phyloP scores from a whole-genome alignment of 2,888 invertebrate species.

The Drosophila pullipes region DNA sequence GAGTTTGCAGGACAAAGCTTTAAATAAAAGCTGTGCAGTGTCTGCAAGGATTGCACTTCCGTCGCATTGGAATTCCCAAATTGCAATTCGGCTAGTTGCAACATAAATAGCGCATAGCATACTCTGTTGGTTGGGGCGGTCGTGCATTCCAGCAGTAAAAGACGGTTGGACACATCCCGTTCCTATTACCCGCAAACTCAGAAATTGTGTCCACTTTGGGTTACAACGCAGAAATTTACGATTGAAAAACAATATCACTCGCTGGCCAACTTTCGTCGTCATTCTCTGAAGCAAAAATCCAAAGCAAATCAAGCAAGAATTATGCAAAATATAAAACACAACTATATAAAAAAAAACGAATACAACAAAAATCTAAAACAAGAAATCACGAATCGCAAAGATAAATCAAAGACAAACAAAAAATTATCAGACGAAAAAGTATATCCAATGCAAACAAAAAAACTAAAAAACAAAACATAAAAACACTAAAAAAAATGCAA shows the following conservation, averaged over 20 bases:
- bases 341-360: slow-evolving; percentile 36
- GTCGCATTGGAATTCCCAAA: slow-evolving; percentile 69
- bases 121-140: slow-evolving; percentile 66
- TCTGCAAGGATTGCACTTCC: slow-evolving; percentile 46
- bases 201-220: slow-evolving; percentile 77
- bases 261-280: slow-evolving; percentile 63
- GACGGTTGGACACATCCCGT: slow-evolving; percentile 82
- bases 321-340: slow-evolving; percentile 40
- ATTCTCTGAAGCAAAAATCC: slow-evolving; percentile 54
- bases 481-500: slow-evolving; percentile 71
- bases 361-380: slow-evolving; percentile 64
- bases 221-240: slow-evolving; percentile 53
- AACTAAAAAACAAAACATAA: slow-evolving; percentile 60
- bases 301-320: slow-evolving; percentile 20
- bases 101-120: slow-evolving; percentile 58
- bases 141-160: slow-evolving; percentile 75
- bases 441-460: slow-evolving; percentile 78
- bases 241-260: slow-evolving; percentile 31
- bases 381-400: slow-evolving; percentile 72
- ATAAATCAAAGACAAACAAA: slow-evolving; percentile 45
- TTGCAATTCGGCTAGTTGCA: slow-evolving; percentile 36
- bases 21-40: slow-evolving; percentile 33
- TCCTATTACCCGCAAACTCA: slow-evolving; percentile 57
- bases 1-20: slow-evolving; percentile 49
- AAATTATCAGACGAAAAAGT: slow-evolving; percentile 74